Percentiles rank a stretch among this genome's conserved stretches.
phyloP scores from a whole-genome alignment of 2,888 invertebrate genomes.

The Spilosoma lubricipeda region DNA sequence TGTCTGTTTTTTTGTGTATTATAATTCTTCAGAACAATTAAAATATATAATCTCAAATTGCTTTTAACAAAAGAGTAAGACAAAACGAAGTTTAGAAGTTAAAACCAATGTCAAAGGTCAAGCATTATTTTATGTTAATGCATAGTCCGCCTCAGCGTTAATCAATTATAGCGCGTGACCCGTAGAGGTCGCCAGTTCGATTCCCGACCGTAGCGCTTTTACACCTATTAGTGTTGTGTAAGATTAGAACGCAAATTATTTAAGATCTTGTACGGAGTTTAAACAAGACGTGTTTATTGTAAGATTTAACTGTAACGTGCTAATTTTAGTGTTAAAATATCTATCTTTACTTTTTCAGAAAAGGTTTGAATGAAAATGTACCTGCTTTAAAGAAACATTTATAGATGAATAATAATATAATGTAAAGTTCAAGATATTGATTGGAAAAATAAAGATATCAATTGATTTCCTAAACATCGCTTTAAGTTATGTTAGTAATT shows the following conservation, averaged over 20 bases:
- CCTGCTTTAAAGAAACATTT: no score
- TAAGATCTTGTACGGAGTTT: constrained; percentile 13
- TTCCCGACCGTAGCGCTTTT: constrained; percentile 67
- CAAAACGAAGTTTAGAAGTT: constrained; percentile 72
- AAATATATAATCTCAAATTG: constrained; percentile 27
- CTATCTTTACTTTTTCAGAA: no score
- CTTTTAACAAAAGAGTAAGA: constrained; percentile 55
- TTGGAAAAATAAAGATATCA: no score
- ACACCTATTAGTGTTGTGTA: constrained; percentile 73
- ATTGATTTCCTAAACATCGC: no score
- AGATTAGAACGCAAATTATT: constrained; percentile 54
- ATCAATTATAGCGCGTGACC: constrained; percentile 84
- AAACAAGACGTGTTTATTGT: no score
- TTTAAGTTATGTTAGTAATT: no score
- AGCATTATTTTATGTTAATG: constrained; percentile 86
- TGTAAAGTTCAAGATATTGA: no score
- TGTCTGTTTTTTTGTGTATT: background rate
- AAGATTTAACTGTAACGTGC: background rate
- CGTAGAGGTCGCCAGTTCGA: constrained; percentile 73
- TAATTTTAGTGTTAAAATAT: no score
- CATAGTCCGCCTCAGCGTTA: constrained; percentile 77
- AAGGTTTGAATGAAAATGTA: no score
- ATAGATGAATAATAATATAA: no score
- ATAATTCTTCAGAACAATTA: constrained; percentile 12
- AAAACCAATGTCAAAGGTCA: constrained; percentile 81